Conservation (phyloP, 2,113 vertebrate genomes). For the Onychostruthus taczanowskii region DNA sequence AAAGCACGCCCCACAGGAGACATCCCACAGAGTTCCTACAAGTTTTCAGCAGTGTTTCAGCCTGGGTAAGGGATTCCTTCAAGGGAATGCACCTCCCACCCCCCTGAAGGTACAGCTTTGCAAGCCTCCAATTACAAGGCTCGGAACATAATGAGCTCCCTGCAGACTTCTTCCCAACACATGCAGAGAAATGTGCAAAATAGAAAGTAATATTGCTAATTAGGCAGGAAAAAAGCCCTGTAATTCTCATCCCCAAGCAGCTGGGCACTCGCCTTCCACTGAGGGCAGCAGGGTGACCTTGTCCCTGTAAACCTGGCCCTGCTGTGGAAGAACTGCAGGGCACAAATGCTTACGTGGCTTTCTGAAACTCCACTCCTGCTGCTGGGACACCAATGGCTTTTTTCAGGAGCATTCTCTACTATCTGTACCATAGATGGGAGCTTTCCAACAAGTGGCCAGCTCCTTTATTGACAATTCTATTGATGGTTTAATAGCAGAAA, state of each 20-base stretch:
- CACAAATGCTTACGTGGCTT: neutral
- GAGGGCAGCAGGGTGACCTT: neutral
- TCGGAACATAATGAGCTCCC: constrained; percentile 52
- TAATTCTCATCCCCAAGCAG: neutral
- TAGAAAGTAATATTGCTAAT: constrained; percentile 30
- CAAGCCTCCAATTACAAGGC: neutral
- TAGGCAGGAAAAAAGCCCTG: neutral
- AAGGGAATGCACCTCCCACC: neutral
- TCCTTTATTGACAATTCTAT: neutral
- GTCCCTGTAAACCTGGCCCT: neutral
- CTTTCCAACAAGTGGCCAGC: neutral
- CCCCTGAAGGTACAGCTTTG: constrained; percentile 15
- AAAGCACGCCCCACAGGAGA: neutral
- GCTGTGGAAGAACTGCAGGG: neutral
- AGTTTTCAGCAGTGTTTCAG: neutral
- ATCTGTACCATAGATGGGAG: rapidly evolving
- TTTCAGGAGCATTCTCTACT: neutral
- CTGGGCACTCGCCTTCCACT: neutral
- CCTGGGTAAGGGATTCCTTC: neutral
- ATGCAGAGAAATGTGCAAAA: constrained; percentile 12
- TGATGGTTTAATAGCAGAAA: neutral
- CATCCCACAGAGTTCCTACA: neutral
- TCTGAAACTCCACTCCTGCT: neutral
- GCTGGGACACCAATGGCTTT: neutral
- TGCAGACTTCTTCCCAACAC: neutral